A percentile compares a stretch with the other conserved stretches of the same genome.
These are phyloP conservation scores for Sycophila sp. DNA, from an alignment of 1,140 invertebrate species.

Conservation along the genomic window DNA sequence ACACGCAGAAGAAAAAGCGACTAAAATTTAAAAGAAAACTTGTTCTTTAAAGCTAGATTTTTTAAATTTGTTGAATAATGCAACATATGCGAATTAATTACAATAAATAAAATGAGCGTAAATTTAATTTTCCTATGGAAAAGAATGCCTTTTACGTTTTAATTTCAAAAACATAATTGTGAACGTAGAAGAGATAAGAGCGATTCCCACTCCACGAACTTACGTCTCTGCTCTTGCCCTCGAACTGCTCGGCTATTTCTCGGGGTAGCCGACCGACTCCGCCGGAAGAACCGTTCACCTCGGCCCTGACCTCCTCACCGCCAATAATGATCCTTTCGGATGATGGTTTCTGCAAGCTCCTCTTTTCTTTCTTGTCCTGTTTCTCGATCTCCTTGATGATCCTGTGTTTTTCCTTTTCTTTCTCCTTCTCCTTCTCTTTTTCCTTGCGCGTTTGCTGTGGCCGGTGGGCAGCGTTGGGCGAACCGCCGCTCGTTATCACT, in stretches of 20 bases:
- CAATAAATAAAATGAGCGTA: no score
- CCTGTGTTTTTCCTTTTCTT: constrained; percentile 16
- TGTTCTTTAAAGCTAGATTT: no score
- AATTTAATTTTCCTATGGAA: no score
- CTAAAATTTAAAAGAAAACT: no score
- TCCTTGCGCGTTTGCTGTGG: neutral
- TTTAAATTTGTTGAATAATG: no score
- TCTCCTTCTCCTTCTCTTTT: constrained; percentile 4
- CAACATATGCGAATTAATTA: no score
- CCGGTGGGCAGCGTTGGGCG: neutral
- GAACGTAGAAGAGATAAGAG: no score
- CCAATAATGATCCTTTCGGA: constrained; percentile 83
- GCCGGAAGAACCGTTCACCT: neutral
- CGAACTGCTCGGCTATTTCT: constrained; percentile 80
- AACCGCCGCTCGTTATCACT: neutral
- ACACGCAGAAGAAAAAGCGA: no score
- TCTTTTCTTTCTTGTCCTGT: constrained; percentile 58
- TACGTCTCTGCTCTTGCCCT: constrained; percentile 83
- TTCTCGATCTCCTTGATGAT: constrained; percentile 55
- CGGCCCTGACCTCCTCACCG: constrained; percentile 75
- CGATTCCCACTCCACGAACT: no score
- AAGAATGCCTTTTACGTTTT: no score
- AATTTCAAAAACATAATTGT: no score
- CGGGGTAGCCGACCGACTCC: constrained; percentile 70
- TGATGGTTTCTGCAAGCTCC: constrained; percentile 50